Base-by-base conservation (phyloP, 2,113 vertebrate species). In the Pardalotus punctatus region DNA sequence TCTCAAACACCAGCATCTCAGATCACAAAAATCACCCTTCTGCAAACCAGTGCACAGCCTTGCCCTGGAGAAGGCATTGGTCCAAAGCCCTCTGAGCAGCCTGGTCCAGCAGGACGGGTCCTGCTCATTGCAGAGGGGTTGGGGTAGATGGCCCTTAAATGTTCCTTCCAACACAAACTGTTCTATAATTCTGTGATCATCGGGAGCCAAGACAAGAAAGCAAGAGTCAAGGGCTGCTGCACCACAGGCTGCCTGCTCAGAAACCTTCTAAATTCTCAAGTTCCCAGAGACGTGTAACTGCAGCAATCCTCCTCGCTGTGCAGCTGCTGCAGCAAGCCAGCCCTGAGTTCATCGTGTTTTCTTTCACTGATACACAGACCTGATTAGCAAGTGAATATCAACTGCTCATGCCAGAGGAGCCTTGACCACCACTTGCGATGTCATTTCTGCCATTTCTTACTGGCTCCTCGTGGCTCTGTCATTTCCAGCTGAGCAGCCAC, bases 121-220 rank as follows among this genome's bases (percentile, higher is more conserved):
- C 47, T 76, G 70, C 54, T 12, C 25, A 0, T 2, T 5, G 14
- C 48, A 24, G 8, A 33, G 47, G 20, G 11, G 1, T 1, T 27
- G 76, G 57, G 27, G 11, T 25, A 38, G 10, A 5, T 0, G 11
- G 5, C 16, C 29, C 35, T 11, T 4, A 0, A 5, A 12, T 4
- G 5, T 4, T 29, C 40, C 47, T 54, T 15, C 45, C 62, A 33
- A 8, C 31, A 25, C 47, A 35, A 76, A 31, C n/a, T 14, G 12
- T 9, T 15, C 78, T 6, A 0, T 11, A 4, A 10, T 10, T 38
- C 70, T 11, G 0, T 15, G 29, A 8, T 8, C 60, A 5, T 0
- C 21, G 6, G 14, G 54, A 43, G 38, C 65, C 43, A 22, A 57
- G 43, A n/a, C 14, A 50, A 5, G 22, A n/a, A 6, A 31, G 27